These are phyloP conservation scores for Melitaea cinxia DNA, from an alignment of 1,140 invertebrate genomes.

Conservation along the genomic window DNA sequence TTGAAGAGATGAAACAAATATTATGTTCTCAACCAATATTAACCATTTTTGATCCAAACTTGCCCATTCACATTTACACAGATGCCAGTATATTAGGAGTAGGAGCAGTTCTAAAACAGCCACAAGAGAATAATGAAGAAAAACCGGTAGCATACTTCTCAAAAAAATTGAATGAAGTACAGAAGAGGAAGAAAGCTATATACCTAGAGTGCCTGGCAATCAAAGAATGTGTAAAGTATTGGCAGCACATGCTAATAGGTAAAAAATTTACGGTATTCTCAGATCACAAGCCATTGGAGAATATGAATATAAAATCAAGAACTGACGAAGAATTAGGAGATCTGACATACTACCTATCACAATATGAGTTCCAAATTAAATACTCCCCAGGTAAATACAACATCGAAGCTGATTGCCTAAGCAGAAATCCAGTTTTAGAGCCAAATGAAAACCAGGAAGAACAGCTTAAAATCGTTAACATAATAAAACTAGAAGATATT, in stretches of 20 bases:
- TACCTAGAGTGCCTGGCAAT: conserved; percentile 51
- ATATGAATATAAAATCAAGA: conserved; percentile 45
- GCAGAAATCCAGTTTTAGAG: conserved; percentile 63
- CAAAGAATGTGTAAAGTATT: conserved; percentile 68
- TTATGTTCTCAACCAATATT: conserved; percentile 58
- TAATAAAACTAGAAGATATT: not conserved
- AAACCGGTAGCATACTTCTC: conserved; percentile 44
- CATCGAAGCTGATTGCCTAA: conserved; percentile 59
- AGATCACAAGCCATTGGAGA: conserved; percentile 70
- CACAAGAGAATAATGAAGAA: conserved; percentile 31
- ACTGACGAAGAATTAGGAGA: conserved; percentile 54
- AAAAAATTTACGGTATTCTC: conserved; percentile 60
- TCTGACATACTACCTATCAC: conserved; percentile 52
- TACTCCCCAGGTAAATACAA: conserved; percentile 61
- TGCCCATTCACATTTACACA: conserved; percentile 58
- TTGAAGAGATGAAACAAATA: conserved; percentile 55
- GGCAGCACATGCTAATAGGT: conserved; percentile 64
- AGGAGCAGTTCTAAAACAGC: conserved; percentile 55
- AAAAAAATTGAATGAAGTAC: conserved; percentile 40
- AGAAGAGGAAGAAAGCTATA: conserved; percentile 44
- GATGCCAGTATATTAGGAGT: conserved; percentile 57
- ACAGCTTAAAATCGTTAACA: not conserved
- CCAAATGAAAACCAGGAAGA: conserved; percentile 13
- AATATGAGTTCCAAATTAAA: conserved; percentile 61
- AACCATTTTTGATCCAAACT: conserved; percentile 51